A percentile compares a stretch with the other conserved stretches of the same genome.
Evolutionary conservation across 1,140 invertebrate species (phyloP).

Genomic region (Theocolax elegans): DNA sequence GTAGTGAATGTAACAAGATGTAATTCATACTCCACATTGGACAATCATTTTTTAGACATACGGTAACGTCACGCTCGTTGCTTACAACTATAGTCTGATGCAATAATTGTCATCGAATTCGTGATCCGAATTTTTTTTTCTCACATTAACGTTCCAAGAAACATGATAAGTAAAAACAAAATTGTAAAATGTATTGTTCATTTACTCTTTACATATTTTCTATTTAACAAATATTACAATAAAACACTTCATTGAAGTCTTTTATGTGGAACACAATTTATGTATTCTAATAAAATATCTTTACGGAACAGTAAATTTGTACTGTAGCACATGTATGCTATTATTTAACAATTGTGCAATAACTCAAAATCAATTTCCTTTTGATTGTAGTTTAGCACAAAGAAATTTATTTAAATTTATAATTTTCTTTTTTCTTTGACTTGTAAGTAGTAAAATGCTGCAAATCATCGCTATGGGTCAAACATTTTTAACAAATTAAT

Average conservation of each 20-base stretch:
- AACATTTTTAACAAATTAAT: no score
- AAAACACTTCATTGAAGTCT: conserved; percentile 20
- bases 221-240: conserved; percentile 18
- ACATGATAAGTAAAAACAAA: conserved; percentile 12
- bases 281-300: not conserved
- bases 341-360: conserved; percentile 30
- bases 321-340: conserved; percentile 2
- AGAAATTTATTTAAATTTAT: not conserved
- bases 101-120: conserved; percentile 4
- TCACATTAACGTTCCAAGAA: not conserved
- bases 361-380: conserved; percentile 17
- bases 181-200: conserved; percentile 23
- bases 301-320: conserved; percentile 16
- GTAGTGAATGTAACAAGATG: conserved; percentile 11
- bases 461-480: no score
- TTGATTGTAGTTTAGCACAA: conserved; percentile 23
- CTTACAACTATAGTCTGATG: conserved; percentile 9
- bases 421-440: no score
- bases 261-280: conserved; percentile 21
- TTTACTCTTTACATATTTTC: conserved; percentile 23
- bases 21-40: not conserved
- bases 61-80: not conserved
- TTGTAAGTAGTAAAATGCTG: no score
- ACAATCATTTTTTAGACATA: conserved; percentile 10
- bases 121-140: conserved; percentile 1